These are phyloP conservation scores for Zaprionus ghesquierei DNA, from an alignment of 1,140 invertebrate genomes.

Conservation along the genomic window DNA sequence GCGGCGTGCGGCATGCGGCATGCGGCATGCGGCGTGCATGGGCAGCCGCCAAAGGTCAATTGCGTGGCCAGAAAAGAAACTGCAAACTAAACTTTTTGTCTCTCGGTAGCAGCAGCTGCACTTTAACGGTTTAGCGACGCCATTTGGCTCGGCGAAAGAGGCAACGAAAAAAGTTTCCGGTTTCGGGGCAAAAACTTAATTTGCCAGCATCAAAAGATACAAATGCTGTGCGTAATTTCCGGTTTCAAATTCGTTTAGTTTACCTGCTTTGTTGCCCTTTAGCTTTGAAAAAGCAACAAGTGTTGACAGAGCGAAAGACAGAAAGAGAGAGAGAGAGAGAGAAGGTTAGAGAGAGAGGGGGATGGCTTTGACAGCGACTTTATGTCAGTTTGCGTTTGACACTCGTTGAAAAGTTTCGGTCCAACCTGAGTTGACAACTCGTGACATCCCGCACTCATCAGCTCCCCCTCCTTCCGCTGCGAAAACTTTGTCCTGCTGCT, in stretches of 20 bases:
- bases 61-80: slow-evolving; percentile 18
- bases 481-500: slow-evolving; percentile 42
- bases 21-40: too few relatives aligned
- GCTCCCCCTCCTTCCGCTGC: background rate
- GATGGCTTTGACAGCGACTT: background rate
- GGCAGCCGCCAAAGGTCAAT: slow-evolving; percentile 13
- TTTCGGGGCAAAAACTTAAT: slow-evolving; percentile 56
- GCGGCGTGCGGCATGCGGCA: slow-evolving; percentile 13
- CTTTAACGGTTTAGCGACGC: slow-evolving; percentile 32
- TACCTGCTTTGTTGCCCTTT: slow-evolving; percentile 53
- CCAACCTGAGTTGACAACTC: slow-evolving; percentile 32
- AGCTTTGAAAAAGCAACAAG: slow-evolving; percentile 59
- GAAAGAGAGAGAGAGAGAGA: background rate
- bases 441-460: slow-evolving; percentile 6
- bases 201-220: slow-evolving; percentile 69
- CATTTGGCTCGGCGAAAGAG: slow-evolving; percentile 2
- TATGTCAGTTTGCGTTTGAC: slow-evolving; percentile 46
- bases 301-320: slow-evolving; percentile 39
- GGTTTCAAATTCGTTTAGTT: slow-evolving; percentile 61
- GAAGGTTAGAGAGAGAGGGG: too few relatives aligned
- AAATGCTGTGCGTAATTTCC: slow-evolving; percentile 71
- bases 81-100: slow-evolving; percentile 6
- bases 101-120: background rate
- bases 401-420: slow-evolving; percentile 61
- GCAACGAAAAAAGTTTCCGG: slow-evolving; percentile 9